Conservation (phyloP, 2,888 invertebrate genomes). For the Cantharis lateralis region DNA sequence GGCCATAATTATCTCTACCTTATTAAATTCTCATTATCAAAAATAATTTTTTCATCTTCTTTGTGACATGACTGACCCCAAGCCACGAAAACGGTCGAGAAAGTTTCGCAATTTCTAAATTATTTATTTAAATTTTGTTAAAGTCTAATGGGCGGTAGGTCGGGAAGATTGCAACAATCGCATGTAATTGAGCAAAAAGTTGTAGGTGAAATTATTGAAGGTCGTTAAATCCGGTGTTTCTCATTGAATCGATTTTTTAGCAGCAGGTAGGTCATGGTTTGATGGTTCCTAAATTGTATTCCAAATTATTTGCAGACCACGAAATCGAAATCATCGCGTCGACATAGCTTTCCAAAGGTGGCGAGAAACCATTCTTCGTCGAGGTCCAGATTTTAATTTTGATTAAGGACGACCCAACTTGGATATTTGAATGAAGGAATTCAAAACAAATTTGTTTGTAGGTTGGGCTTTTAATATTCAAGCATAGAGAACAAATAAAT, state of each 20-base stretch:
- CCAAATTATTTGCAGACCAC: not conserved
- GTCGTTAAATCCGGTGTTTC: constrained; percentile 13
- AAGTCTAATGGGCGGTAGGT: not conserved
- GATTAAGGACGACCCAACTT: not conserved
- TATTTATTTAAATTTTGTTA: not conserved
- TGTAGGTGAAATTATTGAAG: constrained; percentile 19
- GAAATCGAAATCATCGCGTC: not conserved
- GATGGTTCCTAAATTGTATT: not conserved
- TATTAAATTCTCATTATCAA: not conserved
- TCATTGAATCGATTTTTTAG: not conserved
- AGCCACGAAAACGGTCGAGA: not conserved
- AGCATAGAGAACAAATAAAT: constrained; percentile 4
- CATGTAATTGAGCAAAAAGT: constrained; percentile 13
- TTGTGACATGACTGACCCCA: not conserved
- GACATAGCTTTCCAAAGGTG: not conserved
- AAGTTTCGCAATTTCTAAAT: not conserved
- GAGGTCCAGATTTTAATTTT: not conserved
- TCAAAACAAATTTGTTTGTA: not conserved
- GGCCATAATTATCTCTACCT: not conserved
- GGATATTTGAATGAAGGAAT: not conserved
- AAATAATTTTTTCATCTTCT: not conserved
- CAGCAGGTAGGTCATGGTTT: not conserved
- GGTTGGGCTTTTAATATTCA: constrained; percentile 4
- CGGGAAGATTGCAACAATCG: not conserved
- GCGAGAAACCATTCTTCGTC: not conserved